Conservation (phyloP, 2,888 invertebrate genomes). For the Euzetes globulus region DNA sequence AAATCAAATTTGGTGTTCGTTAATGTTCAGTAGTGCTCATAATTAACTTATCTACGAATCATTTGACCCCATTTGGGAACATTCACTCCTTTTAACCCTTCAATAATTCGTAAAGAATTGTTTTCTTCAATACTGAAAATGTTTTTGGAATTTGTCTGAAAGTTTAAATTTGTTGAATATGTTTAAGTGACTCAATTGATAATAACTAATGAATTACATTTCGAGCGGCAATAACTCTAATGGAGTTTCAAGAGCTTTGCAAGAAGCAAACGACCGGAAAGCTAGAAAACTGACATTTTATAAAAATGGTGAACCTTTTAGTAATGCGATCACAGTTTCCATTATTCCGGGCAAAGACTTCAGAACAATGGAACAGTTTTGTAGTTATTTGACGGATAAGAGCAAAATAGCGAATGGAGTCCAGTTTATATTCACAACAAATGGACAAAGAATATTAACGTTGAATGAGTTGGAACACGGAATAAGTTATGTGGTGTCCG, state of each 20-base stretch:
- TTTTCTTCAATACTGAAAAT: not conserved
- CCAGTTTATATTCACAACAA: constrained; percentile 82
- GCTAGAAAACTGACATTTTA: constrained; percentile 72
- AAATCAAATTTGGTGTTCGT: too few relatives aligned
- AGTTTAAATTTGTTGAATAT: not conserved
- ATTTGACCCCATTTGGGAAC: constrained; percentile 22
- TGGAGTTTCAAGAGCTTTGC: constrained; percentile 32
- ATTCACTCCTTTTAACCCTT: not conserved
- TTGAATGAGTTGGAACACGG: constrained; percentile 81
- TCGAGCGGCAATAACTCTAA: not conserved
- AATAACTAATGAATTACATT: constrained; percentile 13
- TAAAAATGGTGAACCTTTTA: constrained; percentile 87
- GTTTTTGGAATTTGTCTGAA: not conserved
- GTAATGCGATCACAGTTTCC: constrained; percentile 76
- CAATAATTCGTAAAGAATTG: not conserved
- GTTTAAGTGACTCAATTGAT: not conserved
- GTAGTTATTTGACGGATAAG: constrained; percentile 76
- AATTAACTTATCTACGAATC: not conserved
- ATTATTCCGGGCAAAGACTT: constrained; percentile 83
- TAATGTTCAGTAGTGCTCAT: not conserved
- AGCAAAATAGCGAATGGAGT: constrained; percentile 76
- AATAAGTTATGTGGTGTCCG: constrained; percentile 86
- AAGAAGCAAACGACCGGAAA: constrained; percentile 38
- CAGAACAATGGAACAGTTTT: constrained; percentile 70
- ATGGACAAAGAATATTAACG: constrained; percentile 73